These are phyloP conservation scores for Callorhinus ursinus DNA, from an alignment of 2,113 vertebrate species.

Conservation along the genomic window DNA sequence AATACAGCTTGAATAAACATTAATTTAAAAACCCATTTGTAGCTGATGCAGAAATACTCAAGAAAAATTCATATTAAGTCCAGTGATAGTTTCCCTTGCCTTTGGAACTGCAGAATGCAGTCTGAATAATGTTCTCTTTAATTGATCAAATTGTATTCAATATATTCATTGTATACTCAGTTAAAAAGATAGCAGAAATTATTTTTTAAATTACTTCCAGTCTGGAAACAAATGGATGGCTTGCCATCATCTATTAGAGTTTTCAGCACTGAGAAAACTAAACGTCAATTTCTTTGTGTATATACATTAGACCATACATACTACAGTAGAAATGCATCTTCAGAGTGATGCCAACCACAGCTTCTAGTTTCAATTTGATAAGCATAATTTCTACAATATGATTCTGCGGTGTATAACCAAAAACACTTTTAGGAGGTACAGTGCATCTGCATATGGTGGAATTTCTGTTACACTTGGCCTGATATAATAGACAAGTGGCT, in stretches of 20 bases:
- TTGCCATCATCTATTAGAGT: neutral
- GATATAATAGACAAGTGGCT: neutral
- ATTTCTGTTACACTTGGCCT: neutral
- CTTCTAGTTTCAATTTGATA: neutral
- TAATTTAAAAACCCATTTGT: constrained; percentile 65
- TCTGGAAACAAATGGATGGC: constrained; percentile 43
- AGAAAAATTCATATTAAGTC: neutral
- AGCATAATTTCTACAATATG: neutral
- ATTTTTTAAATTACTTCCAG: constrained; percentile 15
- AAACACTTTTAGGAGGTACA: neutral
- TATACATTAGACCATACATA: neutral
- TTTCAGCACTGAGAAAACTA: neutral
- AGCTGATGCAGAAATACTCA: constrained; percentile 46
- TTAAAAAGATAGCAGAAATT: constrained; percentile 2
- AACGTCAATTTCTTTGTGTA: neutral
- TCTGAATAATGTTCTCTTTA: neutral
- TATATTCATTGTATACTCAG: neutral
- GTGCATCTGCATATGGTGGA: neutral
- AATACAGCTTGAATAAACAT: constrained; percentile 57
- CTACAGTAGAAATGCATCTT: neutral
- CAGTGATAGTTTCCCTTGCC: constrained; percentile 6
- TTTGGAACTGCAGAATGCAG: constrained; percentile 8
- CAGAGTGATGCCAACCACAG: neutral
- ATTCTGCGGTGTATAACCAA: neutral
- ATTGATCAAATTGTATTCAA: constrained; percentile 57